Percentiles rank a stretch among this genome's conserved stretches.
Conservation (phyloP, 2,113 vertebrate species). For the Plotosus lineatus region DNA sequence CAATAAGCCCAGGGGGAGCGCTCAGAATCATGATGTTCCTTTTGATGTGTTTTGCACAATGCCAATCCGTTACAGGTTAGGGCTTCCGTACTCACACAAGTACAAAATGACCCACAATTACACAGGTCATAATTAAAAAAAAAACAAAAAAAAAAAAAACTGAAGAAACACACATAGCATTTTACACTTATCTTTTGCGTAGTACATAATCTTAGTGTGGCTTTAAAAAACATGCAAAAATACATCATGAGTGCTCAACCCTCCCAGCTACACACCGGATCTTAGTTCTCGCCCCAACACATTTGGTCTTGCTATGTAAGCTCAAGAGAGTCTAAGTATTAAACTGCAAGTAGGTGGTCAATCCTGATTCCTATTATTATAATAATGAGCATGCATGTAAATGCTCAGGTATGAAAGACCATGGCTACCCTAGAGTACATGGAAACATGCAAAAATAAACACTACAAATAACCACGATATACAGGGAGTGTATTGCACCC, state of each 20-base stretch:
- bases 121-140: background rate
- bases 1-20: too few species aligned
- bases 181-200: too few species aligned
- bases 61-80: too few species aligned
- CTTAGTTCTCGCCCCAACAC: background rate
- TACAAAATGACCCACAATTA: background rate
- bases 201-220: background rate
- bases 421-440: background rate
- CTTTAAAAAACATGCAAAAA: background rate
- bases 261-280: background rate
- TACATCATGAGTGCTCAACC: background rate
- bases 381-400: background rate
- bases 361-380: background rate
- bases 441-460: background rate
- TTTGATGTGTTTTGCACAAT: too few species aligned
- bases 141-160: background rate
- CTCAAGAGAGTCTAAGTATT: background rate
- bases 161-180: background rate
- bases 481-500: slow-evolving; percentile 1
- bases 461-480: background rate
- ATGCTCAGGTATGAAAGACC: background rate
- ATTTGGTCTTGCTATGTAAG: too few species aligned
- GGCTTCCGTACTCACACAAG: background rate
- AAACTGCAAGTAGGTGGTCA: background rate
- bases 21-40: too few species aligned